Evolutionary conservation across 2,888 invertebrate species (phyloP).

Genomic region (Tiliacea citrago): DNA sequence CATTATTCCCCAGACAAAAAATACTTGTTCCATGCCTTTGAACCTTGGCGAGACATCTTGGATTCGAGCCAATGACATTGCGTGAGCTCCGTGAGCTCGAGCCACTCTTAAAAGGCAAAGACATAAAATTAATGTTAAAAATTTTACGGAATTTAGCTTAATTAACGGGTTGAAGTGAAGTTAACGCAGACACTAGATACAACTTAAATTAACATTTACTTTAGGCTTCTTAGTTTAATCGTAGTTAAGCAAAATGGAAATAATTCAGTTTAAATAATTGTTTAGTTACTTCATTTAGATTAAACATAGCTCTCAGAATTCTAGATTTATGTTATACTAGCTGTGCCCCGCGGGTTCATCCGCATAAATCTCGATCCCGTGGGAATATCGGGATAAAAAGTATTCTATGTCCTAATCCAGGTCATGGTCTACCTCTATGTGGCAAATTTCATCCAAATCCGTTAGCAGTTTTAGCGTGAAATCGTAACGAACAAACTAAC

Average conservation of each 20-base stretch:
- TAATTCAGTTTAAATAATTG: constrained; percentile 32
- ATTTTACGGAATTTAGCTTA: constrained; percentile 64
- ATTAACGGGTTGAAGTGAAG: constrained; percentile 60
- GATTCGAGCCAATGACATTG: constrained; percentile 84
- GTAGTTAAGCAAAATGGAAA: constrained; percentile 30
- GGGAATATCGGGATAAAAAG: too few relatives aligned
- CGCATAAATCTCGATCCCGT: too few relatives aligned
- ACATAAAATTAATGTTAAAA: constrained; percentile 57
- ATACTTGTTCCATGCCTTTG: constrained; percentile 86
- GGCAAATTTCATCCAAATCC: too few relatives aligned
- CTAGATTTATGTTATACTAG: neutral
- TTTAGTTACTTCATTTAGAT: constrained; percentile 5
- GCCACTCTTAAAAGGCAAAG: constrained; percentile 77
- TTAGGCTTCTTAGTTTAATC: constrained; percentile 21
- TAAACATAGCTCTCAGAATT: constrained; percentile 5
- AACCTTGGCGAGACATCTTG: constrained; percentile 89
- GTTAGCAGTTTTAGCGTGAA: too few relatives aligned
- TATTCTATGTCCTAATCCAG: too few relatives aligned
- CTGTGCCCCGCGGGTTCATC: too few relatives aligned
- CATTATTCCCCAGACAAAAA: constrained; percentile 80
- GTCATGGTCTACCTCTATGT: too few relatives aligned
- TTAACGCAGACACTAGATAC: constrained; percentile 19
- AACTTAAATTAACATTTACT: constrained; percentile 39
- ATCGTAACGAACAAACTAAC: too few relatives aligned
- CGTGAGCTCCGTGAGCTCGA: constrained; percentile 77